Percentiles rank a stretch among this genome's conserved stretches.
Conservation (phyloP, 2,113 vertebrate genomes). For the Pachyramphus minor region DNA sequence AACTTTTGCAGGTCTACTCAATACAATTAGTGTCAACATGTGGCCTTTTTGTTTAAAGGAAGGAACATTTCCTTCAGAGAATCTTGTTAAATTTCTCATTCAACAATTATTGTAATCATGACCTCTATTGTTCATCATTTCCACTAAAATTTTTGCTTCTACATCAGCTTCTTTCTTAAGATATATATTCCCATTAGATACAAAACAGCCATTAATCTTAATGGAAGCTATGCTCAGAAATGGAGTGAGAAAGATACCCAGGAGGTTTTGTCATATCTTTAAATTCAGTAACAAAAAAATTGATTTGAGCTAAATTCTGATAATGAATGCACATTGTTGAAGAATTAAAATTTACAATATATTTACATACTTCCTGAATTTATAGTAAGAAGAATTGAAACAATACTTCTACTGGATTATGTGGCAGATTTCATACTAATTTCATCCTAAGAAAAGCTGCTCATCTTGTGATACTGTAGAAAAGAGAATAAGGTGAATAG, state of each 20-base stretch:
- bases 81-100: conserved; percentile 37
- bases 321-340: conserved; percentile 45
- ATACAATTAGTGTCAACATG: conserved; percentile 44
- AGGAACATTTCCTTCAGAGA: conserved; percentile 26
- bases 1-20: conserved; percentile 38
- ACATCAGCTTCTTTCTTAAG: conserved; percentile 25
- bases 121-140: conserved; percentile 45
- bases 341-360: conserved; percentile 56
- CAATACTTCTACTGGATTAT: not conserved
- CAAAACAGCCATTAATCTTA: conserved; percentile 50
- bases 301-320: conserved; percentile 27
- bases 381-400: conserved; percentile 37
- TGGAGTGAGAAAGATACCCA: conserved; percentile 29
- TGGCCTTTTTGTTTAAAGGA: conserved; percentile 45
- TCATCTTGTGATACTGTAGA: not conserved
- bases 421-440: not conserved
- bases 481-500: not conserved
- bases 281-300: conserved; percentile 49
- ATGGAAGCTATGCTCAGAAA: conserved; percentile 42
- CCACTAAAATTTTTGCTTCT: conserved; percentile 48
- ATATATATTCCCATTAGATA: conserved; percentile 60
- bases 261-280: conserved; percentile 35
- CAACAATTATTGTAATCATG: conserved; percentile 64
- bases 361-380: conserved; percentile 40
- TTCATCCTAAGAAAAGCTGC: not conserved